Conservation (phyloP, 2,888 invertebrate species). For the Tetragonisca angustula region DNA sequence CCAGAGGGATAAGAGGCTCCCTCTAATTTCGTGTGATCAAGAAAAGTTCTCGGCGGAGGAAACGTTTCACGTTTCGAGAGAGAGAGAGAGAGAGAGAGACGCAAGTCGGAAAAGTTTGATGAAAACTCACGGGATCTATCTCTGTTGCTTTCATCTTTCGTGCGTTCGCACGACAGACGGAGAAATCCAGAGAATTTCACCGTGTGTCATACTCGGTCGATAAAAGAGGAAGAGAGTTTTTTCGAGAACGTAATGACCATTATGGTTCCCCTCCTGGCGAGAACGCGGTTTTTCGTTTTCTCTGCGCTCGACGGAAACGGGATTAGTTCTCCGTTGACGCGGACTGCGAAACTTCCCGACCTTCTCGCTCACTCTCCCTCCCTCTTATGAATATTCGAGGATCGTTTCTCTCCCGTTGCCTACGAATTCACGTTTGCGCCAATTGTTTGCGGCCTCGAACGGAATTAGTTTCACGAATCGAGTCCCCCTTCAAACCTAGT, state of each 20-base stretch:
- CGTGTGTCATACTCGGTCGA: constrained; percentile 21
- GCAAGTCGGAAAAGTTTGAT: constrained; percentile 56
- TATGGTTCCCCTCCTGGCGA: constrained; percentile 5
- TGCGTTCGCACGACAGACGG: constrained; percentile 4
- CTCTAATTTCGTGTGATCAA: constrained; percentile 58
- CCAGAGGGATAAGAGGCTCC: constrained; percentile 2
- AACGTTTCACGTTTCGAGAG: constrained; percentile 9
- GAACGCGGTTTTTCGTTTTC: constrained; percentile 13
- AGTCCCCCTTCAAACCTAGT: no score
- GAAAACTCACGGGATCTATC: constrained; percentile 33
- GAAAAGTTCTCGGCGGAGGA: constrained; percentile 32
- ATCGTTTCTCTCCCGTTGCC: not conserved
- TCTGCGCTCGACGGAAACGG: not conserved
- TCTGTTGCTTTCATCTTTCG: constrained; percentile 36
- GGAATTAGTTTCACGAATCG: not conserved
- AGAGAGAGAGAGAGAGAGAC: not conserved
- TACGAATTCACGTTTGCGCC: not conserved
- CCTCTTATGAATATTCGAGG: constrained; percentile 23
- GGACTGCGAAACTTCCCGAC: constrained; percentile 1
- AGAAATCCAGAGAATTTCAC: constrained; percentile 33
- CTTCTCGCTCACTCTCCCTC: not conserved
- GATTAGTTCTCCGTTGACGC: constrained; percentile 25
- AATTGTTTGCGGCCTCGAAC: not conserved
- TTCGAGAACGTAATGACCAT: not conserved
- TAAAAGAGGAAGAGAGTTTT: not conserved